Evolutionary conservation across 2,113 vertebrate genomes (phyloP), one percentile per base, ranked within the genome.

Genomic region (Paramisgurnus dabryanus): DNA sequence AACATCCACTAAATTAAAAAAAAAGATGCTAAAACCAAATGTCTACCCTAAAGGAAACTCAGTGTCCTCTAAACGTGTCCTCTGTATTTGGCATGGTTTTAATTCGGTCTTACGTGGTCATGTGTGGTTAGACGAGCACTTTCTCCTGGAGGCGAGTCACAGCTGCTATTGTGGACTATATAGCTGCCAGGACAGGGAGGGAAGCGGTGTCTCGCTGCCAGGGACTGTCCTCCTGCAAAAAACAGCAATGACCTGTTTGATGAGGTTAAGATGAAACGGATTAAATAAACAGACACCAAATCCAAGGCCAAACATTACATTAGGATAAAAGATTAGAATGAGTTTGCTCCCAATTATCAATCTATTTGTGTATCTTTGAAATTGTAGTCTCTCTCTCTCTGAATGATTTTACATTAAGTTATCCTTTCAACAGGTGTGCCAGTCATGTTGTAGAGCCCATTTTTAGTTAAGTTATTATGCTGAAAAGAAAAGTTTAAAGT

Each of bases 91-190:
- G 78, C 53, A 41, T 76, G 78, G 71, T 73, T 72, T 73, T 53
- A 78, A 53, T 70, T 67, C 70, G n/a, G 22, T n/a, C 13, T 39
- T 40, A 47, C 13, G 57, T 47, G 65, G 22, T 22, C 67, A 49
- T 65, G 66, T 73, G 70, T 65, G 74, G 43, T 80, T 58, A 73
- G 81, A 66, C 72, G 34, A 79, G 49, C 1, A 11, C 57, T 73
- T 17, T 27, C 10, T 80, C 79, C 63, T 70, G 13, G 70, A 50
- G 80, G 72, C 65, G 47, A 58, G 79, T 67, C 69, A 17, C 72
- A 83, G 81, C 67, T 80, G 76, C 58, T 49, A 68, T 69, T 80
- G 79, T 43, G 64, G 67, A 74, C 58, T 72, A 43, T 43, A 34
- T 13, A 15, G 76, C 65, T 39, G 34, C 58, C 60, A 64, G 65